A percentile compares a stretch with the other conserved stretches of the same genome.
Conservation (phyloP, 2,888 invertebrate species). For the Ophion costatus region DNA sequence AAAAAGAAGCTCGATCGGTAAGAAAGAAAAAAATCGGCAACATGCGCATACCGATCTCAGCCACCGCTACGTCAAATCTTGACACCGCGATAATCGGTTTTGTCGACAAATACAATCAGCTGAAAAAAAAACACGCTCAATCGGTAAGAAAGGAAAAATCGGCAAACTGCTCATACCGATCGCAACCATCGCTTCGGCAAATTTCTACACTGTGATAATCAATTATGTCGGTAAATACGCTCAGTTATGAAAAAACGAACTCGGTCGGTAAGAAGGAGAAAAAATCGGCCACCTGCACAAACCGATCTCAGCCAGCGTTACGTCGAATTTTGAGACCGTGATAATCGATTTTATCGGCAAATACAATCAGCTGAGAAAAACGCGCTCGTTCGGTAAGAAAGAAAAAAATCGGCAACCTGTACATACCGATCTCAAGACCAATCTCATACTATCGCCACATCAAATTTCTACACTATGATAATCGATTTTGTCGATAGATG, state of each 20-base stretch:
- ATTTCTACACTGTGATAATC: background rate
- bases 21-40: background rate
- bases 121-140: background rate
- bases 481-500: background rate
- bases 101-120: background rate
- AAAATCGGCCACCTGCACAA: background rate
- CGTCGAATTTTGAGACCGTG: background rate
- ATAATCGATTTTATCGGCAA: background rate
- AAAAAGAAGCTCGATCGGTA: background rate
- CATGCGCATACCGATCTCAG: background rate
- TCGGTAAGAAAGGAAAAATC: background rate
- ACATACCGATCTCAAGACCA: background rate
- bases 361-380: background rate
- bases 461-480: background rate
- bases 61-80: background rate
- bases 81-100: background rate
- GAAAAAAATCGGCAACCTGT: background rate
- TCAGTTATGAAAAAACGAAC: background rate
- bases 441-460: too few relatives aligned
- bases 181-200: background rate
- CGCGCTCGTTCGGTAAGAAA: background rate
- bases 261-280: background rate
- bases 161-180: background rate
- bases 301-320: background rate
- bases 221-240: background rate